Conservation (phyloP, 2,113 vertebrate genomes). For the Motacilla alba region DNA sequence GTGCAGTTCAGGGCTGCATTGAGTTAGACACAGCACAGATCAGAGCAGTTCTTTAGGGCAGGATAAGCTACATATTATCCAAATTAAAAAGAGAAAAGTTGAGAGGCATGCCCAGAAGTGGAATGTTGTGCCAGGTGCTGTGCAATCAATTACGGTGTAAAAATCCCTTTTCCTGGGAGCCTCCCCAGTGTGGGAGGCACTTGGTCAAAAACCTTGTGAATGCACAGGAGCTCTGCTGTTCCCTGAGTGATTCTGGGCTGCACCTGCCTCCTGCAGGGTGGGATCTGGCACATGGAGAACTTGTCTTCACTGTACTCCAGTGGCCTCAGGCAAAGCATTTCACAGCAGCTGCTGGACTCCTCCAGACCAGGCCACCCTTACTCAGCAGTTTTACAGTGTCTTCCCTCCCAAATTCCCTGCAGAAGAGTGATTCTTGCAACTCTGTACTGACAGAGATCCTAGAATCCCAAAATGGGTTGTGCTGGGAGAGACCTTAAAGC, state of each 20-base stretch:
- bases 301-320: accelerated
- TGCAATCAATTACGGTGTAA: not conserved
- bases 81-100: not conserved
- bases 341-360: not conserved
- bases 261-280: not conserved
- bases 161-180: not conserved
- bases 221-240: not conserved
- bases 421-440: not conserved
- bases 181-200: not conserved
- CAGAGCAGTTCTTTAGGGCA: not conserved
- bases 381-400: not conserved
- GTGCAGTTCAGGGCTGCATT: not conserved
- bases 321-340: not conserved
- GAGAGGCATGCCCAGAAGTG: not conserved
- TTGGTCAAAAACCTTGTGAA: not conserved
- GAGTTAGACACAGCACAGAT: not conserved
- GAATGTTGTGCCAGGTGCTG: not conserved
- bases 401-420: not conserved
- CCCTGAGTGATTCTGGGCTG: not conserved
- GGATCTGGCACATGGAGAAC: not conserved
- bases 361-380: accelerated
- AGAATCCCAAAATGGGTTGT: not conserved
- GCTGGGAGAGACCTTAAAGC: not conserved
- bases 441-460: not conserved
- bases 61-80: not conserved